A percentile compares a stretch with the other conserved stretches of the same genome.
Evolutionary conservation across 2,113 vertebrate genomes (phyloP).

Genomic region (Pituophis catenifer): DNA sequence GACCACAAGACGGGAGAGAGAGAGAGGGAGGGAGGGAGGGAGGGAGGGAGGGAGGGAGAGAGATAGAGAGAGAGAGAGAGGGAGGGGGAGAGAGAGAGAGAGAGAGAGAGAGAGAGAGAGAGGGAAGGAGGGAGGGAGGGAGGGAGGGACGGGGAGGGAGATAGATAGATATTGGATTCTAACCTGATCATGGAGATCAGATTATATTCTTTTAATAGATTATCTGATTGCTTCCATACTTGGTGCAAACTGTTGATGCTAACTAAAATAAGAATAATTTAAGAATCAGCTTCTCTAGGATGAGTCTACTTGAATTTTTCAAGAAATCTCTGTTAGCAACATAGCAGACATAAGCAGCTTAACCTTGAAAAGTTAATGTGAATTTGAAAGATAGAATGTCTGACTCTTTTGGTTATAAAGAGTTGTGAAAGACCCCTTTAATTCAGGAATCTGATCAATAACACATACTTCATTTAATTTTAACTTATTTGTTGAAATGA

Average conservation of each 20-base stretch:
- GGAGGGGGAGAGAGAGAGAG: background rate
- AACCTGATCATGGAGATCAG: background rate
- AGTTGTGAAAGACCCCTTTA: background rate
- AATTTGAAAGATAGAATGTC: background rate
- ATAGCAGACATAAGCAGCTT: background rate
- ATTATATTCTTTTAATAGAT: background rate
- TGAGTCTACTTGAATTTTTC: background rate
- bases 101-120: too few relatives aligned
- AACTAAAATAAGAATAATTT: background rate
- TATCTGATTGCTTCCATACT: background rate
- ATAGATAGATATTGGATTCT: background rate
- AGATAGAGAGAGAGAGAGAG: background rate
- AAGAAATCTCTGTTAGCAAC: background rate
- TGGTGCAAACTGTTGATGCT: background rate
- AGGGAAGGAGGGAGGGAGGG: background rate
- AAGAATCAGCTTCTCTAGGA: background rate
- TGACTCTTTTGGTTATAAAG: background rate
- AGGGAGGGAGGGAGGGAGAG: too few relatives aligned
- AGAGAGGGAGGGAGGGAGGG: background rate
- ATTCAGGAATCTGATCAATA: background rate
- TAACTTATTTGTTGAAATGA: background rate
- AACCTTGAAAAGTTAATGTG: background rate
- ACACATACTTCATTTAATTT: background rate
- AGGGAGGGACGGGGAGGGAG: fast-evolving
- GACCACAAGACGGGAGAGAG: background rate